These are phyloP conservation scores for Gavia stellata DNA, from an alignment of 2,113 vertebrate species.

Conservation along the genomic window DNA sequence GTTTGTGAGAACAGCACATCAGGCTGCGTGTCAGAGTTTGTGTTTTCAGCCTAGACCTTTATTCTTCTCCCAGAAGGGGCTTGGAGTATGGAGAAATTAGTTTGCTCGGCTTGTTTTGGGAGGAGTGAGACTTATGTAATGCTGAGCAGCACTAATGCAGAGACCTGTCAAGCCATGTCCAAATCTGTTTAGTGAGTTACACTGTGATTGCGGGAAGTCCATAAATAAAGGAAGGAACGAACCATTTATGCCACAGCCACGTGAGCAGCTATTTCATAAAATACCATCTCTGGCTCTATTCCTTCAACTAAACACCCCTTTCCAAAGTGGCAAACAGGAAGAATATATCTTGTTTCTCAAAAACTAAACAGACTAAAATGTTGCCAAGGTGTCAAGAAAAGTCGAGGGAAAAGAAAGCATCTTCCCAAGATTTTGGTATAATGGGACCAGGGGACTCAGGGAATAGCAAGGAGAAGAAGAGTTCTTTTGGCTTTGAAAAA, in stretches of 20 bases:
- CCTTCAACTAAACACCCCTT: neutral
- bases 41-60: neutral
- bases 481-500: neutral
- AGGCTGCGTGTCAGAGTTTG: neutral
- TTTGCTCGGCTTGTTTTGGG: neutral
- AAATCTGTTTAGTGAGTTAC: neutral
- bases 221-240: neutral
- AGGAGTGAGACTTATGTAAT: neutral
- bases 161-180: neutral
- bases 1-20: neutral
- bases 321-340: neutral
- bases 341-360: neutral
- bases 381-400: neutral
- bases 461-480: neutral
- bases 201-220: neutral
- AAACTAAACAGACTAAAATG: neutral
- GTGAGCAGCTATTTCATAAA: neutral
- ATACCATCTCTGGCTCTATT: neutral
- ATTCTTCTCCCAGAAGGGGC: neutral
- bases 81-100: neutral
- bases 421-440: neutral
- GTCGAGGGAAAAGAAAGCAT: neutral
- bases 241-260: fast-evolving
- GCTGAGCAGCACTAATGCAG: neutral
- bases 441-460: neutral